Percentiles rank a stretch among this genome's conserved stretches.
Conservation (phyloP, 2,888 invertebrate genomes). For the Heliconius ethilla region DNA sequence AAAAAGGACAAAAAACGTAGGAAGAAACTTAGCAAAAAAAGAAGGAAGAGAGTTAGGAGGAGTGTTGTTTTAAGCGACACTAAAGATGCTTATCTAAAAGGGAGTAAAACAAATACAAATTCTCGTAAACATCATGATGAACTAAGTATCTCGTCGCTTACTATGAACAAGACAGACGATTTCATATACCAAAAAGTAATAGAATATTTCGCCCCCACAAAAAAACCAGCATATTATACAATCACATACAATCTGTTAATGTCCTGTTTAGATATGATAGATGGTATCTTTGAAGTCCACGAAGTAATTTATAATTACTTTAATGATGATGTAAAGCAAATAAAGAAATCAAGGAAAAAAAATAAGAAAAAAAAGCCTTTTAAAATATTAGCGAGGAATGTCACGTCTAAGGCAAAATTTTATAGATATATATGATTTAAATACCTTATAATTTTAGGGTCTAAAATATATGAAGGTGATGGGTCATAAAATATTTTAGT, state of each 20-base stretch:
- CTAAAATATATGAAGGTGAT: constrained; percentile 42
- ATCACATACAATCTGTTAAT: constrained; percentile 63
- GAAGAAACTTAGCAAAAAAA: constrained; percentile 52
- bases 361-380: constrained; percentile 39
- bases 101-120: constrained; percentile 7
- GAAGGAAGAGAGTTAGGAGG: constrained; percentile 57
- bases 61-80: constrained; percentile 44
- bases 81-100: constrained; percentile 6
- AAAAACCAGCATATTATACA: constrained; percentile 64
- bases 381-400: constrained; percentile 22
- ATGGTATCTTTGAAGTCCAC: constrained; percentile 61
- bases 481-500: constrained; percentile 42
- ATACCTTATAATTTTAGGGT: neutral
- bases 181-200: constrained; percentile 47
- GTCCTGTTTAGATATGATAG: constrained; percentile 64
- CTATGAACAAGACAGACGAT: neutral
- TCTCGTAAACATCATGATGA: constrained; percentile 52
- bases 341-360: constrained; percentile 45
- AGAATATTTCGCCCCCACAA: constrained; percentile 55
- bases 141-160: constrained; percentile 45
- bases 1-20: constrained; percentile 49
- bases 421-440: constrained; percentile 10
- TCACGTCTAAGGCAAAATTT: constrained; percentile 11
- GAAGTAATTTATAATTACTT: constrained; percentile 55
- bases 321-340: constrained; percentile 43